phyloP scores from a whole-genome alignment of 2,797 vertebrate species.

The Hipposideros larvatus region DNA sequence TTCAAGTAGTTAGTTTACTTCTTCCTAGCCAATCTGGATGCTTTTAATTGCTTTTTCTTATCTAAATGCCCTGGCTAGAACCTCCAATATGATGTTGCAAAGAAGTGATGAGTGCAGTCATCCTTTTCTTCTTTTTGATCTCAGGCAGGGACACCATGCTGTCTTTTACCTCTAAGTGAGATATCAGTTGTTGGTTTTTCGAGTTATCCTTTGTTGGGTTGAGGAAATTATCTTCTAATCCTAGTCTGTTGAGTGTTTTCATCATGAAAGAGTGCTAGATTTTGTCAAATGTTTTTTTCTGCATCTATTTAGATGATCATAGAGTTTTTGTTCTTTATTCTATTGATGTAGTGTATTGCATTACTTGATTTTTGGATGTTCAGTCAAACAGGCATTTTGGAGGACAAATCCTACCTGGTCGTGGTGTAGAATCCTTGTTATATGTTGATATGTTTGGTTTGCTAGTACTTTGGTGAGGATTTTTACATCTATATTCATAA shows the following conservation, averaged over 20 bases:
- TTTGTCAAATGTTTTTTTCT: not conserved
- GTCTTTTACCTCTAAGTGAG: not conserved
- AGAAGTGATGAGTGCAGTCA: not conserved
- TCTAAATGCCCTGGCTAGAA: not conserved
- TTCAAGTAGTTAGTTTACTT: not conserved
- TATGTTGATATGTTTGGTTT: not conserved
- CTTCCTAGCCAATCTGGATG: not conserved
- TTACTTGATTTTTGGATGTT: not conserved
- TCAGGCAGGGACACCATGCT: not conserved
- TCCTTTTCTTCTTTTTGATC: not conserved
- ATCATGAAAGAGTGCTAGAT: not conserved
- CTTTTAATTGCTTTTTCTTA: not conserved
- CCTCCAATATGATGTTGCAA: not conserved
- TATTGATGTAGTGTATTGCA: not conserved
- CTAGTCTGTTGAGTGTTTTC: not conserved
- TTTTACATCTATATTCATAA: not conserved
- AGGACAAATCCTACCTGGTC: not conserved
- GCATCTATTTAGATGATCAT: not conserved
- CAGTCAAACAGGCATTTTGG: not conserved
- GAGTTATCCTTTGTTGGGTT: not conserved
- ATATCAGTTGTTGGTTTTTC: not conserved
- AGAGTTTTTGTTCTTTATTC: not conserved
- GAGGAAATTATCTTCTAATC: not conserved
- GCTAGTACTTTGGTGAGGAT: not conserved
- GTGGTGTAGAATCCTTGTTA: not conserved